These are phyloP conservation scores for Pseudorectes ferrugineus DNA, from an alignment of 2,113 vertebrate species.

Conservation along the genomic window DNA sequence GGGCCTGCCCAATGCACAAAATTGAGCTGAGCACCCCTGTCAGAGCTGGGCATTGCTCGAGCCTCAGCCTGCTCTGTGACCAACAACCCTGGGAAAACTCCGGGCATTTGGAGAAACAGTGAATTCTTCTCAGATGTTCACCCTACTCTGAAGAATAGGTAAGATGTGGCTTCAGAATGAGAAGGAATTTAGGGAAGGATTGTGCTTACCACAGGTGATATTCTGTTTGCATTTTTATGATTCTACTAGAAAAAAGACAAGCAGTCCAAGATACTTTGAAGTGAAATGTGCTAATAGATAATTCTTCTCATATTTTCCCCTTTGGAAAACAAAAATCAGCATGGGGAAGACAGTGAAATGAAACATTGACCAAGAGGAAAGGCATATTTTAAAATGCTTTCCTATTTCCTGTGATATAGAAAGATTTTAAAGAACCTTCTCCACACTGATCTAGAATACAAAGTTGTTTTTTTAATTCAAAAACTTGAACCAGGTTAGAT, in stretches of 20 bases:
- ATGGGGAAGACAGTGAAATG: neutral
- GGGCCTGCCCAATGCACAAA: too few species aligned
- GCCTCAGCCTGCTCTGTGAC: neutral
- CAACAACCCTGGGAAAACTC: neutral
- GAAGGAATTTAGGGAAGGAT: neutral
- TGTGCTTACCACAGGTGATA: neutral
- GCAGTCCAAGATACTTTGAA: neutral
- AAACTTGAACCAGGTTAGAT: neutral
- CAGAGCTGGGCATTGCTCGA: neutral
- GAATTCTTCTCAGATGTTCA: neutral
- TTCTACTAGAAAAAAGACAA: neutral
- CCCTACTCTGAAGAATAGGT: neutral
- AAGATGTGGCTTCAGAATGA: neutral
- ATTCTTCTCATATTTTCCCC: neutral
- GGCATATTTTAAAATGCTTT: neutral
- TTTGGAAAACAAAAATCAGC: neutral
- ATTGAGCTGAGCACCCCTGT: neutral
- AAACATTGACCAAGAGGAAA: neutral
- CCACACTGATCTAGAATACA: neutral
- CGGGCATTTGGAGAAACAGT: neutral
- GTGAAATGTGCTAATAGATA: neutral
- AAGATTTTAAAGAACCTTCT: neutral
- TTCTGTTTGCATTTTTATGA: neutral
- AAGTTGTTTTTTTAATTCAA: neutral
- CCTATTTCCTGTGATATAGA: neutral